Percentiles rank a stretch among this genome's conserved stretches.
These are phyloP conservation scores for Dromaius novaehollandiae DNA, from an alignment of 2,113 vertebrate genomes.

Conservation along the genomic window DNA sequence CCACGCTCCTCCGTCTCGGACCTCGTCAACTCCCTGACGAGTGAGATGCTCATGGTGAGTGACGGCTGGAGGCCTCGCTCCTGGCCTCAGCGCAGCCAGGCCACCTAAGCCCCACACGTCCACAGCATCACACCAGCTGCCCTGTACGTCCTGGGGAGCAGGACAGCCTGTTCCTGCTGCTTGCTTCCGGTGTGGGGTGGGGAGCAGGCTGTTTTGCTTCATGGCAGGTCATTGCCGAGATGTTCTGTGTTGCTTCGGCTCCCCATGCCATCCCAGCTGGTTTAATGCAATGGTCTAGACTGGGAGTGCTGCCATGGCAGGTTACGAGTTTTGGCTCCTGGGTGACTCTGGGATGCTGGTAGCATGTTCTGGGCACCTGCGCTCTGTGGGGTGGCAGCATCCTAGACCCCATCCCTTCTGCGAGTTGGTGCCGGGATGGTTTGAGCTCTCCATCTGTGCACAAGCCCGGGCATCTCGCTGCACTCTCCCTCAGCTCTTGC, in stretches of 20 bases:
- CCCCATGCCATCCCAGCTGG: no score
- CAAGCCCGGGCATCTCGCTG: fast-evolving
- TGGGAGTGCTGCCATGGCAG: neutral
- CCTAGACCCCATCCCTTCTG: neutral
- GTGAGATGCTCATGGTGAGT: constrained; percentile 98
- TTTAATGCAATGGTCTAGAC: no score
- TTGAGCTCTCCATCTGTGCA: neutral
- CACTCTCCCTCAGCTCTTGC: fast-evolving
- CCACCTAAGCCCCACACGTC: neutral
- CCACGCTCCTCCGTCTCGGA: constrained; percentile 93
- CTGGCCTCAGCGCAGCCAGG: neutral
- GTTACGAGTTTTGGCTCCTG: no score
- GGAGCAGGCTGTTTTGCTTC: neutral
- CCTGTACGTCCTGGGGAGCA: no score
- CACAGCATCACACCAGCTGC: neutral
- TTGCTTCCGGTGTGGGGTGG: neutral
- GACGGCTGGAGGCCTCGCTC: neutral
- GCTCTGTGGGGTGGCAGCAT: neutral
- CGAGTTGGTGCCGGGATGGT: no score
- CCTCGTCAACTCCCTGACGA: constrained; percentile 96
- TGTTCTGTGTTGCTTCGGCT: neutral
- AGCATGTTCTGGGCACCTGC: neutral
- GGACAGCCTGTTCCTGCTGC: no score
- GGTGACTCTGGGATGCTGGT: no score
- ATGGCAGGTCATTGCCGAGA: neutral